Evolutionary conservation across 1,140 invertebrate species (phyloP), one percentile per base, ranked within the genome.

Genomic region (Drosophila carrolli): DNA sequence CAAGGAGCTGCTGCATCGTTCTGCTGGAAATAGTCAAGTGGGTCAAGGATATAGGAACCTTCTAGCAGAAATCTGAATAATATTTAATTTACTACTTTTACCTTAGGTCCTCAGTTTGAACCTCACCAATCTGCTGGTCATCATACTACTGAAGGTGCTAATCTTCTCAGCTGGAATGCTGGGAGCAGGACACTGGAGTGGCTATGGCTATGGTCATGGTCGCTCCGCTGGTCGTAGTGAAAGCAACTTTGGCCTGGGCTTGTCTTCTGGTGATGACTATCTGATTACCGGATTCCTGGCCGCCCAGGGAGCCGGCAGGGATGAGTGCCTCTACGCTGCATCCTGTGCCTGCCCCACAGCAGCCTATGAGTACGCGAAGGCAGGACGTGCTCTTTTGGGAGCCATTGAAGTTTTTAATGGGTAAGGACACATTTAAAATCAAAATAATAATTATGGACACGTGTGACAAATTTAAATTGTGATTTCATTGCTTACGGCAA

Each of bases 71-170:
- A 9, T 92, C 1, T 19, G 19, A 1, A 3, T 44, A 16, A 16
- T 16, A 16, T 16, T 0, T 16, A 16, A 16, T 16, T 16, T 16
- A 16, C 16, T 1, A 16, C 16, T 16, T 29, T 53, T 38, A 10
- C 16, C 11, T 57, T 16, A 91, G 90, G 95, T 97, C 0, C 93
- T 97, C 7, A 97, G 96, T 75, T 90, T 97, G 19, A 97, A 97
- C 92, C 91, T 97, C 27, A 97, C 96, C 0, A 97, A 97, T 91
- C 92, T 97, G 62, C 92, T 97, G 35, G 94, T 97, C 50, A 93
- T 97, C 16, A 93, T 97, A 32, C 94, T 97, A 5, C 93, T 98
- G 32, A 97, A 97, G 93, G 96, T 96, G 0, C 93, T 97, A 0
- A 95, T 97, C 35, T 95, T 97, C 54, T 96, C 96, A 3, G 96